Conservation (phyloP, 2,888 invertebrate genomes). For the Fissipunctia ypsillon region DNA sequence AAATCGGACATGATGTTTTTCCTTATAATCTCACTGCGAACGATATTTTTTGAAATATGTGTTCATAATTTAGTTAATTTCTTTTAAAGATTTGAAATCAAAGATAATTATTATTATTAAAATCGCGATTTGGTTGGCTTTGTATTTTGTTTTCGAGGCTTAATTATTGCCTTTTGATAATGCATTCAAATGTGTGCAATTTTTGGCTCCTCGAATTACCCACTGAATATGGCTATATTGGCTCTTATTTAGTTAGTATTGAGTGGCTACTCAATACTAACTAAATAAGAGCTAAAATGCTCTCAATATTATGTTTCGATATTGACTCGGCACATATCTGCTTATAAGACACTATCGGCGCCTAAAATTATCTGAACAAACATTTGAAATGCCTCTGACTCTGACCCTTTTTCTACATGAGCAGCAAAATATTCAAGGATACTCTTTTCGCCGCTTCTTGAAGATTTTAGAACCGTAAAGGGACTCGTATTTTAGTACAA, state of each 20-base stretch:
- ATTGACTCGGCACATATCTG: neutral
- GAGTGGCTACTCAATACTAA: too few species aligned
- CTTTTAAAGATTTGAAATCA: too few species aligned
- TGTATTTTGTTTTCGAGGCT: neutral
- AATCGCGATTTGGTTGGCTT: neutral
- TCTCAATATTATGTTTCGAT: neutral
- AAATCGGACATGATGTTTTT: neutral
- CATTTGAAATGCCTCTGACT: neutral
- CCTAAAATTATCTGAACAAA: constrained; percentile 1
- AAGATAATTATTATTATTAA: too few species aligned
- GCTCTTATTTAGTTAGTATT: too few species aligned
- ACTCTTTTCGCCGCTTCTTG: constrained; percentile 51
- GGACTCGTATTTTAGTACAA: constrained; percentile 51
- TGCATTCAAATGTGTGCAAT: neutral
- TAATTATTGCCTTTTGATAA: too few species aligned
- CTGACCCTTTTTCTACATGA: constrained; percentile 31
- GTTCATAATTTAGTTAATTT: neutral
- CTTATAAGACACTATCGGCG: neutral
- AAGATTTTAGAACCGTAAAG: constrained; percentile 57
- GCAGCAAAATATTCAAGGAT: constrained; percentile 48
- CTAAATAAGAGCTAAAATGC: neutral
- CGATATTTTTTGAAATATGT: constrained; percentile 36
- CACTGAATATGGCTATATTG: too few species aligned
- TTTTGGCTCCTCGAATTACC: too few species aligned
- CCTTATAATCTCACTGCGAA: constrained; percentile 44